phyloP scores from a whole-genome alignment of 2,888 invertebrate species.

The Clanis bilineata region DNA sequence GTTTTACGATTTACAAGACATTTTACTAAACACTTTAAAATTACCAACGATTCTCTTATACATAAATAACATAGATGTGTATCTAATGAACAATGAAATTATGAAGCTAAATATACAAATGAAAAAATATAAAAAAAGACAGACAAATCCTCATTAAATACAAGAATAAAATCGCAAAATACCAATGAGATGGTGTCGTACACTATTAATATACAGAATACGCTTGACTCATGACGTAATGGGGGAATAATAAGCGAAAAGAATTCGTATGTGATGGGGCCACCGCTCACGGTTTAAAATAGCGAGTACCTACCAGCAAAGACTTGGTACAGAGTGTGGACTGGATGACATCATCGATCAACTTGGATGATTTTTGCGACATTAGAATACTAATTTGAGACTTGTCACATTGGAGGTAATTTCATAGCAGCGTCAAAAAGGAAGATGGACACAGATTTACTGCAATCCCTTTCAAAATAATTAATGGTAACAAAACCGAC shows the following conservation, averaged over 20 bases:
- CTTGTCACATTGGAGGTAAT: too few species aligned
- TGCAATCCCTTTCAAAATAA: too few species aligned
- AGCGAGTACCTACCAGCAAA: not conserved
- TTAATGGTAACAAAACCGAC: too few species aligned
- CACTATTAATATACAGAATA: not conserved
- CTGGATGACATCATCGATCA: not conserved
- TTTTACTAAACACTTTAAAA: too few species aligned
- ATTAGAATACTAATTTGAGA: too few species aligned
- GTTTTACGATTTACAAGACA: too few species aligned
- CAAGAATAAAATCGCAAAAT: not conserved
- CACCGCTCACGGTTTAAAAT: constrained; percentile 7
- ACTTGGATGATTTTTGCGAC: not conserved
- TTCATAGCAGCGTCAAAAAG: too few species aligned
- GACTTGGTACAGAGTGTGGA: not conserved
- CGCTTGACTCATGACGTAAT: not conserved
- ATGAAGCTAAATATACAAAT: too few species aligned
- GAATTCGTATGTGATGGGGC: constrained; percentile 7
- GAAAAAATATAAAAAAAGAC: not conserved
- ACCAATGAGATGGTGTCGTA: not conserved
- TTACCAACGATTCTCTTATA: too few species aligned
- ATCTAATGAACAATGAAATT: not conserved
- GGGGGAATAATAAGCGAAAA: constrained; percentile 1
- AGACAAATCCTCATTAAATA: not conserved
- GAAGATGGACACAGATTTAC: too few species aligned
- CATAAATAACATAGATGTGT: not conserved